Conservation (phyloP, 2,888 invertebrate genomes). For the Hirtodrosophila duncani region DNA sequence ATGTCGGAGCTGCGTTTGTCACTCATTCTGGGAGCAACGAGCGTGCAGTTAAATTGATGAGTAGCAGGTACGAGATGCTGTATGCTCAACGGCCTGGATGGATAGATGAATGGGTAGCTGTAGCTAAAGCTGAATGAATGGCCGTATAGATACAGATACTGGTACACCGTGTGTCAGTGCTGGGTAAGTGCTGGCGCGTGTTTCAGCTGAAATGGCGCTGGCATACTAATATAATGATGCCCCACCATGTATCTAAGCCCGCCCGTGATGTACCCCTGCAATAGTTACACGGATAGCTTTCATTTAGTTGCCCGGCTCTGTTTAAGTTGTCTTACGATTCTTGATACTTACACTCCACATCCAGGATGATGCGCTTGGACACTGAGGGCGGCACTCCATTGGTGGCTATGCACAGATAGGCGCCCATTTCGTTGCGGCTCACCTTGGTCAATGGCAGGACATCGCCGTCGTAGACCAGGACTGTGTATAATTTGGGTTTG, state of each 20-base stretch:
- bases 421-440: slow-evolving; percentile 86
- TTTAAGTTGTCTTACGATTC: background rate
- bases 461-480: slow-evolving; percentile 90
- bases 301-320: slow-evolving; percentile 4
- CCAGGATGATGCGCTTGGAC: slow-evolving; percentile 93
- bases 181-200: slow-evolving; percentile 66
- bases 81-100: slow-evolving; percentile 9
- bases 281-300: slow-evolving; percentile 33
- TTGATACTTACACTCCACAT: slow-evolving; percentile 89
- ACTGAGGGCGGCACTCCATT: slow-evolving; percentile 94
- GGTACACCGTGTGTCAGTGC: slow-evolving; percentile 25
- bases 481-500: slow-evolving; percentile 78
- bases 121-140: slow-evolving; percentile 31
- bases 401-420: slow-evolving; percentile 79
- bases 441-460: slow-evolving; percentile 91
- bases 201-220: slow-evolving; percentile 39
- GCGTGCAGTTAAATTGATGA: slow-evolving; percentile 67
- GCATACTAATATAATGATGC: slow-evolving; percentile 46
- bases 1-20: slow-evolving; percentile 54
- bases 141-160: slow-evolving; percentile 39
- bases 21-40: slow-evolving; percentile 44
- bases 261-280: background rate
- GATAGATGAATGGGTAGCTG: slow-evolving; percentile 11
- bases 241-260: no score
- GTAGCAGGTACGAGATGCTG: slow-evolving; percentile 51